Evolutionary conservation across 2,113 vertebrate genomes (phyloP), one percentile per base, ranked within the genome.

Genomic region (Serilophus lunatus): DNA sequence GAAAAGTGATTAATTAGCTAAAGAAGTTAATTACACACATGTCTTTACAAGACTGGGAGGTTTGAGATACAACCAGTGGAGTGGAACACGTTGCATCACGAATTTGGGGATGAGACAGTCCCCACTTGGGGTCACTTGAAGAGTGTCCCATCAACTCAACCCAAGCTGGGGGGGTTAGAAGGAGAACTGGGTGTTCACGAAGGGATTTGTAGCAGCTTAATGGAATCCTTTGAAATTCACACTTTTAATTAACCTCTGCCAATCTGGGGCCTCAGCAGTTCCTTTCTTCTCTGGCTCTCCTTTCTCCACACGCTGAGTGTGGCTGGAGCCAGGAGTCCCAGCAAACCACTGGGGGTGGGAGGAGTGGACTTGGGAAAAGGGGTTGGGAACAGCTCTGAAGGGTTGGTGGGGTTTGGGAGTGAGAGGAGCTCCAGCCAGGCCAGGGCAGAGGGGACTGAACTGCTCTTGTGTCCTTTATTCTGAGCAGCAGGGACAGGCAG

Each of bases 171-270:
- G 28, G 54, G 9, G 3, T 38, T 16, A 18, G 25, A 24, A 69
- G 92, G 90, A 95, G 82, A 96, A 94, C 95, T 53, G 66, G 36
- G 53, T 11, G 36, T 14, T 87, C 69, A 49, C 4, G 28, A 59
- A 17, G 61, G 40, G 53, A 64, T 76, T 82, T 49, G 74, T 72
- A 76, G 53, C 40, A 29, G 1, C 79, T 90, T 91, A 96, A 94
- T 87, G 61, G 63, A 64, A 82, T 76, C 3, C 31, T 79, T 82
- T 60, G 75, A 53, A 80, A 95, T 88, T 60, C 66, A 20, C 22
- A 2, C 15, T 72, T 93, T 93, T 94, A 93, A 95, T 96, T 96
- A 95, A 96, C 93, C 93, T 85, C 88, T 94, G 90, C 92, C 93
- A 69, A 3, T 91, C 93, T 57, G 53, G 2, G 0, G 42, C 40